These are phyloP conservation scores for Synanthedon myopaeformis DNA, from an alignment of 2,888 invertebrate species.

Conservation along the genomic window DNA sequence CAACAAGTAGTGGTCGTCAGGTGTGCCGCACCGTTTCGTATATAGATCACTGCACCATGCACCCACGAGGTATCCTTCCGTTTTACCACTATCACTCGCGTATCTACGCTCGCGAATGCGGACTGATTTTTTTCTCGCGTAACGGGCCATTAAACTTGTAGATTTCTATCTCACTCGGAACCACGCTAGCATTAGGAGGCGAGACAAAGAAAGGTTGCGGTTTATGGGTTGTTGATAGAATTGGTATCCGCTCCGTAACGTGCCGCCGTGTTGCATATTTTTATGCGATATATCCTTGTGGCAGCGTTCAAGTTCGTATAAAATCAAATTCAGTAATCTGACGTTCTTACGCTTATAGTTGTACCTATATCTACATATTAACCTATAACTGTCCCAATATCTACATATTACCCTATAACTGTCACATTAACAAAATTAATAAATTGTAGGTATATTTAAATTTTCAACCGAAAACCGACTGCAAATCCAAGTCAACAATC, in stretches of 20 bases:
- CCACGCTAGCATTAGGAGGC: slow-evolving; percentile 50
- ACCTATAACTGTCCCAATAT: too few relatives aligned
- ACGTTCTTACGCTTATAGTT: too few relatives aligned
- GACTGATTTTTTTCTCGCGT: slow-evolving; percentile 70
- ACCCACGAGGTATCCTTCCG: slow-evolving; percentile 47
- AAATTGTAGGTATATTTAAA: too few relatives aligned
- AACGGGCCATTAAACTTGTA: slow-evolving; percentile 71
- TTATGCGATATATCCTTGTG: slow-evolving; percentile 52
- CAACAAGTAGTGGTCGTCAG: slow-evolving; percentile 31
- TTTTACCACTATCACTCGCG: slow-evolving; percentile 64
- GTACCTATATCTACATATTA: too few relatives aligned
- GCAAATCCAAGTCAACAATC: too few relatives aligned
- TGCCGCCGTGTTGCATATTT: slow-evolving; percentile 67
- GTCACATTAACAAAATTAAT: too few relatives aligned
- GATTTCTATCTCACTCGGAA: slow-evolving; percentile 66
- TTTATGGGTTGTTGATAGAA: slow-evolving; percentile 72
- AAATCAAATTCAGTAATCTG: too few relatives aligned
- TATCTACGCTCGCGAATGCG: slow-evolving; percentile 69
- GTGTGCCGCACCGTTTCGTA: slow-evolving; percentile 8
- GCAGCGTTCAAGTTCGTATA: slow-evolving; percentile 12
- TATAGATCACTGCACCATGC: slow-evolving; percentile 36
- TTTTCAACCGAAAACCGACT: too few relatives aligned
- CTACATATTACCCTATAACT: too few relatives aligned
- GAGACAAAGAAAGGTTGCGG: slow-evolving; percentile 71
- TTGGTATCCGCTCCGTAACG: slow-evolving; percentile 68